Percentiles rank a stretch among this genome's conserved stretches.
phyloP scores from a whole-genome alignment of 2,797 vertebrate species.

The Benthosema pterotum region DNA sequence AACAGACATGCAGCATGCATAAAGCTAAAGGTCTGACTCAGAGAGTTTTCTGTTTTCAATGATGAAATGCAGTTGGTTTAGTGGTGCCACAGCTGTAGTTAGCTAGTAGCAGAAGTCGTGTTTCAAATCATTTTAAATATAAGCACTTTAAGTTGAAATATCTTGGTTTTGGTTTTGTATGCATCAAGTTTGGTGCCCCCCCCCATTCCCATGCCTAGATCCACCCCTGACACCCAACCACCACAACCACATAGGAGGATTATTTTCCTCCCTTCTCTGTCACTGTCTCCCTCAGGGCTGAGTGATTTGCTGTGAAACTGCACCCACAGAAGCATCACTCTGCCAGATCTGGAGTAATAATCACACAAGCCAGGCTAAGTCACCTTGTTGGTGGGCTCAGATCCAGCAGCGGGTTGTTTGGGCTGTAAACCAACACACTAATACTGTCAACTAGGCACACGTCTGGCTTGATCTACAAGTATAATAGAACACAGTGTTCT shows the following conservation, averaged over 20 bases:
- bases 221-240: too few relatives aligned
- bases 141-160: too few relatives aligned
- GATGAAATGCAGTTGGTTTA: too few relatives aligned
- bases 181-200: too few relatives aligned
- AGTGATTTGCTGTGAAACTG: conserved; percentile 25
- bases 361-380: conserved; percentile 40
- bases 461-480: conserved; percentile 13
- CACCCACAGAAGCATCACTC: conserved; percentile 30
- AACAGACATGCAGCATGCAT: too few relatives aligned
- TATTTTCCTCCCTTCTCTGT: background rate
- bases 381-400: conserved; percentile 65
- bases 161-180: too few relatives aligned
- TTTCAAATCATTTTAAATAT: too few relatives aligned
- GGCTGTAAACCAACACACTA: conserved; percentile 58
- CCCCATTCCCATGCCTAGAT: too few relatives aligned
- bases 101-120: too few relatives aligned
- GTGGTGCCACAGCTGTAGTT: too few relatives aligned
- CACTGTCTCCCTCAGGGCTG: conserved; percentile 2
- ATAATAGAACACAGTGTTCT: background rate
- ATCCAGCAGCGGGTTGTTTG: conserved; percentile 54
- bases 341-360: conserved; percentile 54
- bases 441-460: conserved; percentile 51
- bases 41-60: too few relatives aligned
- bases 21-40: too few relatives aligned
- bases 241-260: background rate